phyloP scores from a whole-genome alignment of 2,888 invertebrate genomes.

The Protodeltote pygarga region DNA sequence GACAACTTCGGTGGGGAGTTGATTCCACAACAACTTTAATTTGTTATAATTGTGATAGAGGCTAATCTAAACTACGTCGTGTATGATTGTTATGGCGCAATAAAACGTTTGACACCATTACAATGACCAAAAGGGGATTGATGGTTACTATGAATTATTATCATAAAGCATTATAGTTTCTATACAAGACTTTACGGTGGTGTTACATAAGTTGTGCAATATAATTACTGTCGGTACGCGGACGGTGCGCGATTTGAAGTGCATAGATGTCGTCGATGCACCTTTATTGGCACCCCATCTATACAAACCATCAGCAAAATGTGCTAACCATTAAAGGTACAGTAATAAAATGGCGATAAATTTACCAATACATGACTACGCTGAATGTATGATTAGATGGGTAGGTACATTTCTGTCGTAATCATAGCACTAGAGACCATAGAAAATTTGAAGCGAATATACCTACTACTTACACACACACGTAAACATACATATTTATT shows the following conservation, averaged over 20 bases:
- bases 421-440: conserved; percentile 46
- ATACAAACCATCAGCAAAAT: conserved; percentile 18
- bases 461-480: too few relatives aligned
- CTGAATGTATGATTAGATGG: conserved; percentile 67
- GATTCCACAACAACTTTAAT: too few relatives aligned
- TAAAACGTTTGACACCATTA: conserved; percentile 47
- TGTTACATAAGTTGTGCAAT: conserved; percentile 39
- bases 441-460: conserved; percentile 49
- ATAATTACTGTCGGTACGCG: conserved; percentile 11
- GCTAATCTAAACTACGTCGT: conserved; percentile 19
- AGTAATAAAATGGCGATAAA: conserved; percentile 60
- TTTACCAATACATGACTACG: conserved; percentile 62
- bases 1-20: too few relatives aligned
- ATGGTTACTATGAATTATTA: conserved; percentile 22
- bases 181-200: conserved; percentile 24
- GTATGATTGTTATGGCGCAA: conserved; percentile 8
- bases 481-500: too few relatives aligned
- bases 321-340: conserved; percentile 49
- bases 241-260: conserved; percentile 20
- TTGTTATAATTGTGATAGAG: too few relatives aligned
- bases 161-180: conserved; percentile 37
- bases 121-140: conserved; percentile 39
- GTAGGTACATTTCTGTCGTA: conserved; percentile 58
- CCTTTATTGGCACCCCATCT: conserved; percentile 9
- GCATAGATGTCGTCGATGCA: conserved; percentile 36